These are phyloP conservation scores for Apocrypta bakeri DNA, from an alignment of 1,140 invertebrate genomes.

Conservation along the genomic window DNA sequence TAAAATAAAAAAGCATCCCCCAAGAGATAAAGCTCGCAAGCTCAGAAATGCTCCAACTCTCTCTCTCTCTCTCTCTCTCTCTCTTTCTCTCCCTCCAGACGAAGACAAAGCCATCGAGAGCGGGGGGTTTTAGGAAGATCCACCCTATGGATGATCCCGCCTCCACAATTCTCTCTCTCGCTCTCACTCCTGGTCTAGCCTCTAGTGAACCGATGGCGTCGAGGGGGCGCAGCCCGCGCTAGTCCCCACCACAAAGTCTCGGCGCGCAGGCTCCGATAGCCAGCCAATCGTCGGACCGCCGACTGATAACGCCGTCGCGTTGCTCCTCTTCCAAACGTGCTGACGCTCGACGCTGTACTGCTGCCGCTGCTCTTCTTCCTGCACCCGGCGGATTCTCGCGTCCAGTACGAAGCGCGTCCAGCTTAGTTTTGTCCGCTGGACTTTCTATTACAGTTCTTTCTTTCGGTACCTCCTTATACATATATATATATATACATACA, in stretches of 20 bases:
- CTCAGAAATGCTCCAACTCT: neutral
- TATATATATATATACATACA: too few relatives aligned
- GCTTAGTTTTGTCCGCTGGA: neutral
- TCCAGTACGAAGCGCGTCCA: neutral
- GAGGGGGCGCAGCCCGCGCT: constrained; percentile 38
- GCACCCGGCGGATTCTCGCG: constrained; percentile 42
- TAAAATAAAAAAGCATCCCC: neutral
- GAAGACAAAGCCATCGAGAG: constrained; percentile 6
- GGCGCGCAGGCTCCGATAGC: constrained; percentile 71
- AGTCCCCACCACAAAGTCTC: neutral
- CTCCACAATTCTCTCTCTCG: constrained; percentile 54
- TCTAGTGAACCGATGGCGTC: constrained; percentile 39
- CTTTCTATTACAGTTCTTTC: neutral
- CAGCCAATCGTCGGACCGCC: constrained; percentile 73
- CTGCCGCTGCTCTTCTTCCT: constrained; percentile 54
- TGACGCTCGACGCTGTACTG: constrained; percentile 68
- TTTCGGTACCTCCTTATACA: neutral
- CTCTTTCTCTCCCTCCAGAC: constrained; percentile 15
- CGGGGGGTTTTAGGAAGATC: constrained; percentile 53
- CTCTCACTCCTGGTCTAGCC: neutral
- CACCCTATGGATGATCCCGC: constrained; percentile 72
- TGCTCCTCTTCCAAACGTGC: constrained; percentile 65
- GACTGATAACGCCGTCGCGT: constrained; percentile 72
- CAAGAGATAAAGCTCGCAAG: neutral
- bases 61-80: constrained; percentile 22